Base-by-base conservation (phyloP, 2,797 vertebrate species). In the Crotalus adamanteus region DNA sequence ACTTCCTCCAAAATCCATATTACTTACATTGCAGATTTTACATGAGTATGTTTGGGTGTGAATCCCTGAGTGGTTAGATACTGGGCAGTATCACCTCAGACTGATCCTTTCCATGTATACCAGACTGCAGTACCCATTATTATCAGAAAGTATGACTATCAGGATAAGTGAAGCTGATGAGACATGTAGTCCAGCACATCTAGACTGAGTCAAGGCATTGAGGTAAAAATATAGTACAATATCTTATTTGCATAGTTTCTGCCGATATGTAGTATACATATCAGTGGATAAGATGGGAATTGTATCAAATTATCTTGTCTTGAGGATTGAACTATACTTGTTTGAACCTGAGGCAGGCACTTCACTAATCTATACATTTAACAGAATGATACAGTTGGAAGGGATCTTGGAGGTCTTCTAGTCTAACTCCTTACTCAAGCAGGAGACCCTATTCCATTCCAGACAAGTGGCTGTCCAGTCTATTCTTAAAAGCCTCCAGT, bases 271-370 rank as follows among this genome's bases (percentile, higher is more conserved):
- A 87, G 37, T 73, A 57, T 73, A 53, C 51, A 53, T 53, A 11
- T 53, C n/a, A 69, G 5, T 69, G 65, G n/a, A 69, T 69, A 31
- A 69, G 14, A n/a, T 31, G n/a, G 63, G n/a, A 69, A 69, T 7
- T 16, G 65, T 69, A 31, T 31, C 65, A 31, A 31, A 69, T 69
- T 69, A 2, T 69, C 5, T 69, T 69, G 65, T 31, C 12, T 69
- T 31, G n/a, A 31, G n/a, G 2, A 6, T 69, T 69, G 14, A 69
- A 69, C 65, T 31, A 69, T 69, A 31, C 65, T 51, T 42, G 53
- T 88, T 93, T 90, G 86, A 93, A 59, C 31, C 85, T 53, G 56
- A 91, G 85, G 47, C 14, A 88, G 51, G 65, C 86, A 83, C 12
- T 85, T 91, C 26, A 42, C 25, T 88, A 57, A 47, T 55, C 86